Evolutionary conservation across 1,140 invertebrate genomes (phyloP).

Genomic region (Drosophila yakuba): DNA sequence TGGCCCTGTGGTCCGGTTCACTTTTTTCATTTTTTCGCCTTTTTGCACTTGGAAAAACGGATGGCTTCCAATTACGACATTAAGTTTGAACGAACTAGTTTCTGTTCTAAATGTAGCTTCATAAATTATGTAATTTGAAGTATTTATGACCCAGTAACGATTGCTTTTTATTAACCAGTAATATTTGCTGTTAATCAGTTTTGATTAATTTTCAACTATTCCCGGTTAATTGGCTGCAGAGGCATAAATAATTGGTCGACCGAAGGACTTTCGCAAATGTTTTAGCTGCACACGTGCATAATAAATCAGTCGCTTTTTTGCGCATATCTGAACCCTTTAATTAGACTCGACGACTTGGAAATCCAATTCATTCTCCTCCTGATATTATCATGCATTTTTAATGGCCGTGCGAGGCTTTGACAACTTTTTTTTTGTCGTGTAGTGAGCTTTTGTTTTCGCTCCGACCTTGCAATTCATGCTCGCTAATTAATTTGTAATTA

Average conservation of each 20-base stretch:
- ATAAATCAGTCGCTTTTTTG: too few relatives aligned
- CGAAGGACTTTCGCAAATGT: too few relatives aligned
- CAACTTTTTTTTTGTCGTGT: conserved; percentile 21
- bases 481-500: conserved; percentile 82
- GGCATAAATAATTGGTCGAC: too few relatives aligned
- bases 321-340: too few relatives aligned
- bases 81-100: not conserved
- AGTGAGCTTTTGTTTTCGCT: conserved; percentile 33
- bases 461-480: conserved; percentile 74
- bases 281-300: too few relatives aligned
- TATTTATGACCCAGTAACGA: too few relatives aligned
- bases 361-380: not conserved
- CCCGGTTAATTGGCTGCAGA: too few relatives aligned
- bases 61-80: too few relatives aligned
- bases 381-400: conserved; percentile 11
- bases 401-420: not conserved
- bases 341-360: not conserved
- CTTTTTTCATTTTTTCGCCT: too few relatives aligned
- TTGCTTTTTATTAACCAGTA: too few relatives aligned
- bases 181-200: too few relatives aligned
- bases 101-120: not conserved
- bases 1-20: conserved; percentile 18
- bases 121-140: not conserved
- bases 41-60: conserved; percentile 13
- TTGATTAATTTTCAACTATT: too few relatives aligned